phyloP scores from a whole-genome alignment of 2,888 invertebrate genomes.

The Nasonia oneida region DNA sequence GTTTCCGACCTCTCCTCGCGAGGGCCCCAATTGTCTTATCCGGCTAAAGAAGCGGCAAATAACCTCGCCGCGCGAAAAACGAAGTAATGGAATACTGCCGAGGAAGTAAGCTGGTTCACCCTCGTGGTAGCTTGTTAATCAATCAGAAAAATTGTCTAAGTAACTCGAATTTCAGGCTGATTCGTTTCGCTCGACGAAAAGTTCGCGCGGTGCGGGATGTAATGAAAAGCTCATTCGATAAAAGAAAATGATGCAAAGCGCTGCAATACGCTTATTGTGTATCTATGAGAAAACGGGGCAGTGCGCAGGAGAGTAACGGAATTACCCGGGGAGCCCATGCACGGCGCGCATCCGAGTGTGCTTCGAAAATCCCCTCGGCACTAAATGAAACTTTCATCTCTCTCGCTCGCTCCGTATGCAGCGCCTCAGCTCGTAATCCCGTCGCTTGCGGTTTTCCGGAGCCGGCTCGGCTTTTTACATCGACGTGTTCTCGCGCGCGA shows the following conservation, averaged over 20 bases:
- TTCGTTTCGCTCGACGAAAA: neutral
- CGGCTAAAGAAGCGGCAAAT: slow-evolving; percentile 68
- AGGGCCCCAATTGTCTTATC: slow-evolving; percentile 71
- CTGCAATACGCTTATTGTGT: slow-evolving; percentile 11
- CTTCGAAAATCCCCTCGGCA: slow-evolving; percentile 65
- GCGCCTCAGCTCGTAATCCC: slow-evolving; percentile 65
- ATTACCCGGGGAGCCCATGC: slow-evolving; percentile 11
- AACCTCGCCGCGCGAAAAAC: slow-evolving; percentile 63
- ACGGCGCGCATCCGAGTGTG: neutral
- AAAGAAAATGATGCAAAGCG: slow-evolving; percentile 25
- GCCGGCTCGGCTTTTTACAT: slow-evolving; percentile 53
- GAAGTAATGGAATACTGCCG: neutral
- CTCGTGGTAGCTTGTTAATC: slow-evolving; percentile 73
- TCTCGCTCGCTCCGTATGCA: slow-evolving; percentile 72
- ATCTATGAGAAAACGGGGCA: slow-evolving; percentile 16
- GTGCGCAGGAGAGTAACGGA: neutral
- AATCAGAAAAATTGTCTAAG: slow-evolving; percentile 73
- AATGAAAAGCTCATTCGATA: slow-evolving; percentile 38
- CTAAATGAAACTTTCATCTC: slow-evolving; percentile 78
- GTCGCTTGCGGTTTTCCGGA: slow-evolving; percentile 66
- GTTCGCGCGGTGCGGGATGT: neutral
- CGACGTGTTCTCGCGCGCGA: neutral
- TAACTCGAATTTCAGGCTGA: neutral
- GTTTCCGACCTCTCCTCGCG: slow-evolving; percentile 70
- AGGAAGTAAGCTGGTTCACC: slow-evolving; percentile 63